Conservation (phyloP, 2,797 vertebrate species). For the Heterohyrax brucei region DNA sequence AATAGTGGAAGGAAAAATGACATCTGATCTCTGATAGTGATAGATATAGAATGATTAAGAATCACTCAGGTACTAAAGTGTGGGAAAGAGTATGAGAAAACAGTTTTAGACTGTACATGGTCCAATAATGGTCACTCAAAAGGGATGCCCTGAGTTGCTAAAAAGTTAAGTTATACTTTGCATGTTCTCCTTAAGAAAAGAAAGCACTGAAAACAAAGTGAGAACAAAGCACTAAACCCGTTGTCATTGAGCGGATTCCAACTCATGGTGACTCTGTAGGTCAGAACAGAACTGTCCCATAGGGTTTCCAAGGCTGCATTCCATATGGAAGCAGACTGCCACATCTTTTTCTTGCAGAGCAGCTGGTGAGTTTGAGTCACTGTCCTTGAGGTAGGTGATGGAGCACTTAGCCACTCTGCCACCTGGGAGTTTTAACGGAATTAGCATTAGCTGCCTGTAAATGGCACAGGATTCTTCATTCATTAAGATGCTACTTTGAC, state of each 20-base stretch:
- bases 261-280: no score
- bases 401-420: no score
- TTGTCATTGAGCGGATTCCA: neutral
- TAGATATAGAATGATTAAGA: neutral
- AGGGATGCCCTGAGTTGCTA: neutral
- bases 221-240: neutral
- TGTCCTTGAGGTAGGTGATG: neutral
- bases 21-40: neutral
- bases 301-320: neutral
- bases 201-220: neutral
- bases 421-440: neutral
- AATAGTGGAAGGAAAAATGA: neutral
- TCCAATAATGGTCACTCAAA: neutral
- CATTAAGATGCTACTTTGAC: neutral
- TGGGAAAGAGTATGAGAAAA: neutral
- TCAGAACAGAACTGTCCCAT: no score
- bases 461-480: neutral
- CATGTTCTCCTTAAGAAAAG: neutral
- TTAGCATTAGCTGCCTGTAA: neutral
- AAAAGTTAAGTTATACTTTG: neutral
- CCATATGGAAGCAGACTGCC: neutral
- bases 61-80: neutral
- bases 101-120: neutral
- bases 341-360: neutral
- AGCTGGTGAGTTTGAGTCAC: neutral